Conservation (phyloP, 2,888 invertebrate genomes). For the Agrypnus murinus region DNA sequence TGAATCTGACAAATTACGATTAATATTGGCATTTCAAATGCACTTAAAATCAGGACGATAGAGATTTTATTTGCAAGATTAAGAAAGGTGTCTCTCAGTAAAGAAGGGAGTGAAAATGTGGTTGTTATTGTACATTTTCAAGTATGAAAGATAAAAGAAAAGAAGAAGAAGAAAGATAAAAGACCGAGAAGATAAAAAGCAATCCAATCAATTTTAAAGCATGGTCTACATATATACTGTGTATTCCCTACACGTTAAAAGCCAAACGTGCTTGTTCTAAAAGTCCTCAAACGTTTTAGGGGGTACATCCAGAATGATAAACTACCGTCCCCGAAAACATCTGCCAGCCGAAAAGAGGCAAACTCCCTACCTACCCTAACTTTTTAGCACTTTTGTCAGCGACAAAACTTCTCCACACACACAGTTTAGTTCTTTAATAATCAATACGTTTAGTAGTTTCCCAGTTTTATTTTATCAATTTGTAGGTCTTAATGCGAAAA, state of each 20-base stretch:
- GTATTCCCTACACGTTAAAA: slow-evolving; percentile 21
- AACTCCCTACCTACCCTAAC: slow-evolving; percentile 35
- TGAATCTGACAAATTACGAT: no score
- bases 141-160: no score
- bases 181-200: slow-evolving; percentile 5
- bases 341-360: slow-evolving; percentile 23
- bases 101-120: no score
- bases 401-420: background rate
- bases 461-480: slow-evolving; percentile 8
- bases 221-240: background rate
- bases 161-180: slow-evolving; percentile 11
- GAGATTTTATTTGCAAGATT: no score
- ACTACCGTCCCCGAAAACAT: slow-evolving; percentile 30
- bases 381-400: slow-evolving; percentile 16
- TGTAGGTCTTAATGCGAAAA: background rate
- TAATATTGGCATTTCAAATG: no score
- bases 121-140: no score
- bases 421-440: slow-evolving; percentile 3
- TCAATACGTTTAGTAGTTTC: background rate
- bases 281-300: background rate
- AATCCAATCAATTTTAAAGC: slow-evolving; percentile 12
- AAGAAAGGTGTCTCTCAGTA: no score
- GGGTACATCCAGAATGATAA: slow-evolving; percentile 24
- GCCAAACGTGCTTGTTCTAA: slow-evolving; percentile 13
- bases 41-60: no score